Evolutionary conservation across 2,888 invertebrate species (phyloP).

Genomic region (Xylophagus ater): DNA sequence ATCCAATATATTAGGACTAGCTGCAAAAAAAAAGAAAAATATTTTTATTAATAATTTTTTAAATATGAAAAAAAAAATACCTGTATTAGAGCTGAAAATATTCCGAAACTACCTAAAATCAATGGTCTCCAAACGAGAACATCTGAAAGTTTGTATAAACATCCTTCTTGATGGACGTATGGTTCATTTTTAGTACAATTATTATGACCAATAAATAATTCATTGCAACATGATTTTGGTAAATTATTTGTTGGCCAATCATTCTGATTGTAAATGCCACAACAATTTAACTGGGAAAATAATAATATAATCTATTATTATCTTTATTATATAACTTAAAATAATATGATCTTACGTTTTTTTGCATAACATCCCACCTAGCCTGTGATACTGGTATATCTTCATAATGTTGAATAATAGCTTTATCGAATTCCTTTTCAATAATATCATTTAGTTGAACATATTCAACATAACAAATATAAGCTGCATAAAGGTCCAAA

Average conservation of each 20-base stretch:
- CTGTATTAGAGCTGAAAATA: slow-evolving; percentile 79
- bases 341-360: slow-evolving; percentile 60
- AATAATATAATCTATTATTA: no score
- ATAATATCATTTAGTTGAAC: slow-evolving; percentile 57
- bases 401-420: slow-evolving; percentile 58
- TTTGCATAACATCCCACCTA: slow-evolving; percentile 77
- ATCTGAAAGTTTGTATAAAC: slow-evolving; percentile 50
- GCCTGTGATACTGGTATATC: slow-evolving; percentile 50
- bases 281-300: slow-evolving; percentile 68
- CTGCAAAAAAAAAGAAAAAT: slow-evolving; percentile 40
- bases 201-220: slow-evolving; percentile 42
- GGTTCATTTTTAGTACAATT: slow-evolving; percentile 37
- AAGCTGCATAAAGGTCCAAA: slow-evolving; percentile 71
- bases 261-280: slow-evolving; percentile 53
- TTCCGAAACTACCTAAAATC: slow-evolving; percentile 69
- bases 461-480: slow-evolving; percentile 69
- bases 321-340: no score
- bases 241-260: slow-evolving; percentile 51
- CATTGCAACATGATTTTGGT: slow-evolving; percentile 32
- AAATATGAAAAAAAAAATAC: slow-evolving; percentile 41
- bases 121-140: slow-evolving; percentile 60
- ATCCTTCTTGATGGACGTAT: slow-evolving; percentile 51
- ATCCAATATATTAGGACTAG: slow-evolving; percentile 83
- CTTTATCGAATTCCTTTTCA: slow-evolving; percentile 57
- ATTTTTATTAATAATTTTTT: not conserved